Evolutionary conservation across 2,797 vertebrate species (phyloP).

Genomic region (Galaxias olidus): DNA sequence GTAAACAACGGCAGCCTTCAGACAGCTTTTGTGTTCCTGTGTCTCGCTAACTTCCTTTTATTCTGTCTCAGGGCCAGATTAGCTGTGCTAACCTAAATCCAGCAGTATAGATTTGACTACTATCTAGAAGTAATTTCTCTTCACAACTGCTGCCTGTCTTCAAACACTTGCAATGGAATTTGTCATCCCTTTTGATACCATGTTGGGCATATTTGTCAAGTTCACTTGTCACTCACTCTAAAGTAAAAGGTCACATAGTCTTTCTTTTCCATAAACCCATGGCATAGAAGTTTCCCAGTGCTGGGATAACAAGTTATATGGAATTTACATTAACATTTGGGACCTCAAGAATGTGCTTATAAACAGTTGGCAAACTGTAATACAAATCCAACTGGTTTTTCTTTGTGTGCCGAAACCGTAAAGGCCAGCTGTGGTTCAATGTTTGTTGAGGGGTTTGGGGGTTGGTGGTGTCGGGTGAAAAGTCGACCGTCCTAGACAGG

Average conservation of each 20-base stretch:
- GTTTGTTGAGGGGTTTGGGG: neutral
- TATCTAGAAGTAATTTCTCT: too few species aligned
- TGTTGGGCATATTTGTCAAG: too few species aligned
- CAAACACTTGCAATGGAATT: too few species aligned
- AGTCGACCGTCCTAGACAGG: constrained; percentile 28
- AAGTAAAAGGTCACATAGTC: too few species aligned
- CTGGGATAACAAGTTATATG: constrained; percentile 24
- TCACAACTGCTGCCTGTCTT: neutral
- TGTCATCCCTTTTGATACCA: too few species aligned
- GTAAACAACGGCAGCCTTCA: too few species aligned
- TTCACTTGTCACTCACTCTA: too few species aligned
- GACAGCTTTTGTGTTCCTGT: neutral
- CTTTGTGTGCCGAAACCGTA: constrained; percentile 18
- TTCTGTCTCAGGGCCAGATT: constrained; percentile 43
- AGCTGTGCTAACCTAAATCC: neutral
- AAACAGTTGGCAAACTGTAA: constrained; percentile 40
- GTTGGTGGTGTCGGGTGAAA: neutral
- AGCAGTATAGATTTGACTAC: too few species aligned
- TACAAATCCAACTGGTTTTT: constrained; percentile 19
- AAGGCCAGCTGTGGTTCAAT: constrained; percentile 9
- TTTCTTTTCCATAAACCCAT: too few species aligned
- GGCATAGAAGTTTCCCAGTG: neutral
- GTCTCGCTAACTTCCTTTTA: constrained; percentile 40
- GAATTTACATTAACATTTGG: constrained; percentile 40
- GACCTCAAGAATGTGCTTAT: constrained; percentile 47